Conservation (phyloP, 1,140 invertebrate species). For the Platorchestia sp. region DNA sequence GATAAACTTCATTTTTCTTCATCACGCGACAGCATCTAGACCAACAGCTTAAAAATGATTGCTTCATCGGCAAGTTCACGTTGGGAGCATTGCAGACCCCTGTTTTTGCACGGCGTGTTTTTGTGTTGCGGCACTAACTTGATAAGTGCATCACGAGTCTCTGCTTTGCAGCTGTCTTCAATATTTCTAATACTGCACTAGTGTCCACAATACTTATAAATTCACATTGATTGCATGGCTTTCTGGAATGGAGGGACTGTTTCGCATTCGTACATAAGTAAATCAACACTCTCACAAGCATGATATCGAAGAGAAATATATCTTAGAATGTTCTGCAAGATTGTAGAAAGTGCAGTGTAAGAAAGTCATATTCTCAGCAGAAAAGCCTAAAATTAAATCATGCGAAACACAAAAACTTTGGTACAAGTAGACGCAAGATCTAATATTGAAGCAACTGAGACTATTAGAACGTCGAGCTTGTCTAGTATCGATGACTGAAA, state of each 20-base stretch:
- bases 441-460: no score
- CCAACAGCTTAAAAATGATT: slow-evolving; percentile 30
- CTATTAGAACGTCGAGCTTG: no score
- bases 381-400: no score
- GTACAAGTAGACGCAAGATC: no score
- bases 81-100: not conserved
- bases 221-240: not conserved
- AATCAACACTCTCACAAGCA: not conserved
- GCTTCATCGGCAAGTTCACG: not conserved
- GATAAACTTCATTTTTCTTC: not conserved
- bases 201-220: not conserved
- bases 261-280: not conserved
- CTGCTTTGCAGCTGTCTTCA: not conserved
- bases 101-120: not conserved
- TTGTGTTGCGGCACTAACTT: not conserved
- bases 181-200: not conserved
- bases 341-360: no score
- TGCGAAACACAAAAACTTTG: no score
- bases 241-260: not conserved
- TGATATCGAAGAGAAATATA: not conserved
- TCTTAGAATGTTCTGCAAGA: no score
- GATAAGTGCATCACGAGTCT: not conserved
- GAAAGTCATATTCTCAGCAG: no score
- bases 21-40: not conserved
- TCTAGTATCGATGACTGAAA: no score